phyloP scores from a whole-genome alignment of 2,113 vertebrate species.

The Sorex araneus region DNA sequence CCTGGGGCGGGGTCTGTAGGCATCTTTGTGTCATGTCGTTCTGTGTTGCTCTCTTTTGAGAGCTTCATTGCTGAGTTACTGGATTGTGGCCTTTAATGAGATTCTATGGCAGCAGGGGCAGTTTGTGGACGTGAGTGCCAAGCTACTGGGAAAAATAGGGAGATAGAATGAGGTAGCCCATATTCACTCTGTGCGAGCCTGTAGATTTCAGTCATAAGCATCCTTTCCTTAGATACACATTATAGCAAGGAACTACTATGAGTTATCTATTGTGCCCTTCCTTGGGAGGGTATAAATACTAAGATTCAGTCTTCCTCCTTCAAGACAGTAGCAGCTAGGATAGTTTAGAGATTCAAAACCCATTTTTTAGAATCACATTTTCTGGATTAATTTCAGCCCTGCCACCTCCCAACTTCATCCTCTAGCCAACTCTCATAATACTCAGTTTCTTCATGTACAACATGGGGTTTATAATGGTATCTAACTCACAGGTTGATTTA shows the following conservation, averaged over 20 bases:
- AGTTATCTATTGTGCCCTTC: background rate
- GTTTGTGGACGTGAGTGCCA: no score
- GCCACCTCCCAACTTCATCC: background rate
- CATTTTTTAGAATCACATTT: background rate
- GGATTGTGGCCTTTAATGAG: no score
- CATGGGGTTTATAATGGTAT: background rate
- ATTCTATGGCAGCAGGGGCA: no score
- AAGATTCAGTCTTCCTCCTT: background rate
- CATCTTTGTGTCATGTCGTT: no score
- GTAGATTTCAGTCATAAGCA: no score
- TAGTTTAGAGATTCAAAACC: background rate
- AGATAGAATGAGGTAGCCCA: no score
- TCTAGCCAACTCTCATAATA: background rate
- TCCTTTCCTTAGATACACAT: background rate
- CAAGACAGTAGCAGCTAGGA: background rate
- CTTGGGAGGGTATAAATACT: background rate
- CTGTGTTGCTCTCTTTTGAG: no score
- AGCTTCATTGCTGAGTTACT: no score
- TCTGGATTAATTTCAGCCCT: slow-evolving; percentile 1
- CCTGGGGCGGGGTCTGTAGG: no score
- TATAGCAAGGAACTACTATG: background rate
- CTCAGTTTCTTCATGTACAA: background rate
- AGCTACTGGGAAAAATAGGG: no score
- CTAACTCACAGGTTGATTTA: background rate
- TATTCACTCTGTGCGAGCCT: no score